Percentiles rank a stretch among this genome's conserved stretches.
phyloP scores from a whole-genome alignment of 2,113 vertebrate species.

The Orientallactaga bullata region DNA sequence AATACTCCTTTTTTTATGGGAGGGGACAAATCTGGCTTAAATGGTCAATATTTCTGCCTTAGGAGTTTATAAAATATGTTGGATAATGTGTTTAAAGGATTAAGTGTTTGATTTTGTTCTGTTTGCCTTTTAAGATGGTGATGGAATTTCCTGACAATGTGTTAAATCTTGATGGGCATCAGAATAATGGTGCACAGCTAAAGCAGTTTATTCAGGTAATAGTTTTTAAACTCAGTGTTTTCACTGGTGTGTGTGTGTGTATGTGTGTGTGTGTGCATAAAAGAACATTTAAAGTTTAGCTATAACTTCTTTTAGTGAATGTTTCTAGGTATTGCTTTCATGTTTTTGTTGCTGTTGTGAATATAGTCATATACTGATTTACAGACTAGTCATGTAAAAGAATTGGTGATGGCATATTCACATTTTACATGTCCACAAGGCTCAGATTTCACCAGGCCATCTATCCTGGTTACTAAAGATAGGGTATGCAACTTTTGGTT shows the following conservation, averaged over 20 bases:
- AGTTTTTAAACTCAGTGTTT: constrained; percentile 54
- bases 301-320: constrained; percentile 33
- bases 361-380: constrained; percentile 25
- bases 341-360: constrained; percentile 20
- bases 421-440: constrained; percentile 1
- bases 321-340: constrained; percentile 45
- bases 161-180: constrained; percentile 93
- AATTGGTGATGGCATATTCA: not conserved
- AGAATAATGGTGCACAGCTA: constrained; percentile 91
- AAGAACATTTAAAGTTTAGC: constrained; percentile 19
- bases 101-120: constrained; percentile 60
- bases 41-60: constrained; percentile 21
- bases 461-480: constrained; percentile 39
- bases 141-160: constrained; percentile 97
- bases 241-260: not conserved
- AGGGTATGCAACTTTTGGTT: not conserved
- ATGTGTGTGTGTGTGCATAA: not conserved
- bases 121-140: constrained; percentile 92
- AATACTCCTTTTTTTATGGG: not conserved
- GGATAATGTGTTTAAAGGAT: constrained; percentile 32
- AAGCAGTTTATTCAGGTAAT: constrained; percentile 97
- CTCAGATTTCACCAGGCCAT: constrained; percentile 41
- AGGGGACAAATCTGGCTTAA: not conserved
- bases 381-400: constrained; percentile 1
- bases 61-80: constrained; percentile 49